A percentile compares a stretch with the other conserved stretches of the same genome.
Conservation (phyloP, 53 echinoderm and acorn worm genomes). For the Crossaster papposus region DNA sequence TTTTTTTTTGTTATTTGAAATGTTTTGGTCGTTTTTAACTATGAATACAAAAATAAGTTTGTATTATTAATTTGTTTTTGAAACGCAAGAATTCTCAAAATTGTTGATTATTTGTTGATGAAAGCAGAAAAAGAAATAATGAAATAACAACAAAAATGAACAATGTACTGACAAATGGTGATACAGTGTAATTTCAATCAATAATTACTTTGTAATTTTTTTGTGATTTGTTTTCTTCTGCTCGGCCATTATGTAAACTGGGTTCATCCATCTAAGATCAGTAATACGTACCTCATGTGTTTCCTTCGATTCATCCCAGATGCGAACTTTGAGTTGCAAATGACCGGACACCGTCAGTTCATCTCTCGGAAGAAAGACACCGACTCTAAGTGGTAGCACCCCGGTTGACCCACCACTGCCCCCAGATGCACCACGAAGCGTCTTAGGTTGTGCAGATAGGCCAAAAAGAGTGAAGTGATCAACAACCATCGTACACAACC, state of each 20-base stretch:
- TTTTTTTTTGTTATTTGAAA: no score
- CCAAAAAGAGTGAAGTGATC: constrained; percentile 35
- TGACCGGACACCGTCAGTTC: neutral
- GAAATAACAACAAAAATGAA: no score
- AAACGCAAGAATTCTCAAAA: no score
- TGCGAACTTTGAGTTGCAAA: constrained; percentile 24
- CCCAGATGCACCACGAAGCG: neutral
- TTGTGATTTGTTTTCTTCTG: neutral
- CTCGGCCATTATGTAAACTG: neutral
- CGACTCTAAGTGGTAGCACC: constrained; percentile 9
- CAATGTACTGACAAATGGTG: no score
- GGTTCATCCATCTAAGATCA: neutral
- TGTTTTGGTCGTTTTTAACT: no score
- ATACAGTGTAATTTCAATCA: no score
- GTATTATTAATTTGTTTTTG: no score
- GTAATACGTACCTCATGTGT: neutral
- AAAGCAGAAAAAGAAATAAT: no score
- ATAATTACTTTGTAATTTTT: no score
- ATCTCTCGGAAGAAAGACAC: neutral
- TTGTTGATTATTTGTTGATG: no score
- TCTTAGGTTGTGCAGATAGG: neutral
- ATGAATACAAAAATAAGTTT: no score
- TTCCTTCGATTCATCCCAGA: constrained; percentile 32
- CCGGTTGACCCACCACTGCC: neutral
- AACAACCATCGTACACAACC: constrained; percentile 19